Evolutionary conservation across 2,113 vertebrate species (phyloP), one percentile per base, ranked within the genome.

Genomic region (Steatornis caripensis): DNA sequence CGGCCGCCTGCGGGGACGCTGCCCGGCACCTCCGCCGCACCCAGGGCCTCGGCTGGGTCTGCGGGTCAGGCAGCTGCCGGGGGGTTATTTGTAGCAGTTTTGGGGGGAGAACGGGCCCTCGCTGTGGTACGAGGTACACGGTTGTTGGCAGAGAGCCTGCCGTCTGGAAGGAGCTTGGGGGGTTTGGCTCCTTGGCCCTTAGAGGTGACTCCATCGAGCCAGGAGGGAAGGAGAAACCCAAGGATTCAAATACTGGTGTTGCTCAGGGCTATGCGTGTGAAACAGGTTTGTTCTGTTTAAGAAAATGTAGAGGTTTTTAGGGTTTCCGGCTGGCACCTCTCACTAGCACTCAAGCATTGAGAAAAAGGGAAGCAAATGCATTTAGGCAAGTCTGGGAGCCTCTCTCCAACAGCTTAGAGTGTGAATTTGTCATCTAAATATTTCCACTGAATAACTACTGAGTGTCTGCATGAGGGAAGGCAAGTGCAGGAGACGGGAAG

Each of bases 41-140:
- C 53, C 2, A 1, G 7, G 41, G 53, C 30, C 70, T 15, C 14
- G 10, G 48, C 14, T 0, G 12, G 1, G 9, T 5, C 11, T 5
- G 3, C 66, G 0, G 58, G 37, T 15, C 15, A 11, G 5, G 3
- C 21, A 2, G 20, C 32, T 5, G 7, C 34, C 39, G 0, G 2
- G 7, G 45, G 41, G 22, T 11, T 23, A 2, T 17, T 39, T 6
- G 12, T 15, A 26, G 18, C 12, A 12, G 19, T 19, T 9, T 22
- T 4, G 46, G 55, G n/a, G n/a, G 37, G 24, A 24, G 7, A 10
- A 6, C 9, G 15, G 83, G 1, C 12, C 21, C 22, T 2, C 34
- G 3, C 6, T 2, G 49, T 27, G 58, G 22, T 15, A 16, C 0
- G 2, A 23, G 3, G 20, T 2, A 49, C 24, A 11, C 13, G 16